These are phyloP conservation scores for Pseudachorutes palmiensis DNA, from an alignment of 1,140 invertebrate genomes.

Conservation along the genomic window DNA sequence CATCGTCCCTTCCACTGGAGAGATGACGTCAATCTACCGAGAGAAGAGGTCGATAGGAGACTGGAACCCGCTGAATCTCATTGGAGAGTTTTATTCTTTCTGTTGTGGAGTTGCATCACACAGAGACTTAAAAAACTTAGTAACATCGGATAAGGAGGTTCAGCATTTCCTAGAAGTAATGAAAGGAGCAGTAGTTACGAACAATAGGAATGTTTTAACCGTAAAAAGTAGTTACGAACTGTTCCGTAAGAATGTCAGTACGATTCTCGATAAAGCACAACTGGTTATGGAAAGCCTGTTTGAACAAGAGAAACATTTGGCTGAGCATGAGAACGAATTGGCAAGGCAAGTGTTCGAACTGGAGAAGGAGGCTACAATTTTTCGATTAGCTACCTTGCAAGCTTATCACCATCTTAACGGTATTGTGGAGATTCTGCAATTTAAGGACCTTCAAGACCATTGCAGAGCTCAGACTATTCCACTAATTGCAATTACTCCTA, in stretches of 20 bases:
- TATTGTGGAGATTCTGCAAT: not conserved
- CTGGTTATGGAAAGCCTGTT: not conserved
- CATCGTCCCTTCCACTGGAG: too few species aligned
- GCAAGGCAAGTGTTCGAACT: not conserved
- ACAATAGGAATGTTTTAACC: not conserved
- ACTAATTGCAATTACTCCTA: not conserved
- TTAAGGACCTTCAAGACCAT: not conserved
- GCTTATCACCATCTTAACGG: not conserved
- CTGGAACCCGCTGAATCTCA: not conserved
- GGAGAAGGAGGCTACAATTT: not conserved
- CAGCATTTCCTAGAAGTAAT: not conserved
- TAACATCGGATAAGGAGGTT: not conserved
- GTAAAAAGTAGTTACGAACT: not conserved
- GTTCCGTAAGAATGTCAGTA: not conserved
- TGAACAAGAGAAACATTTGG: not conserved
- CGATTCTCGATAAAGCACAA: not conserved
- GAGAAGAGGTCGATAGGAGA: not conserved
- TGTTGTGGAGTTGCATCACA: not conserved
- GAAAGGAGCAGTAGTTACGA: not conserved
- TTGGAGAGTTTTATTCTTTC: not conserved
- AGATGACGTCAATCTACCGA: not conserved
- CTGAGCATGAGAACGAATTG: not conserved
- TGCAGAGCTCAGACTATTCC: constrained; percentile 1
- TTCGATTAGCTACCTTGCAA: not conserved
- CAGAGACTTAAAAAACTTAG: not conserved